These are phyloP conservation scores for Caloenas nicobarica DNA, from an alignment of 2,113 vertebrate species.

Conservation along the genomic window DNA sequence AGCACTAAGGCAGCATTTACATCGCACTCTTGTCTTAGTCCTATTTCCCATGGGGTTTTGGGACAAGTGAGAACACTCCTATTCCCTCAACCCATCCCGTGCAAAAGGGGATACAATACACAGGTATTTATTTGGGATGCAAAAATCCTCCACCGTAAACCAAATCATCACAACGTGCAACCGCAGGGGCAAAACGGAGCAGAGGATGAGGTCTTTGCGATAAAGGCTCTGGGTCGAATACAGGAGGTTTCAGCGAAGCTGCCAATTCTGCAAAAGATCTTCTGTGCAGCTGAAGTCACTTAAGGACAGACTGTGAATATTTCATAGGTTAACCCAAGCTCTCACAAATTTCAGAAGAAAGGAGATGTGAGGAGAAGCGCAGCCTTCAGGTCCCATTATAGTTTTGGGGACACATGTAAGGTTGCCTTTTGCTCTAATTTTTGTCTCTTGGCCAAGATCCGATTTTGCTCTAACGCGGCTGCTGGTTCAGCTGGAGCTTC, in stretches of 20 bases:
- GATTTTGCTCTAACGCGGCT: background rate
- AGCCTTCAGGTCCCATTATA: background rate
- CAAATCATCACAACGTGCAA: background rate
- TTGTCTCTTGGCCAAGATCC: background rate
- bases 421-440: background rate
- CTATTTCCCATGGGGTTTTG: background rate
- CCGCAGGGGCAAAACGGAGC: background rate
- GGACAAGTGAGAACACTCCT: background rate
- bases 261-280: slow-evolving; percentile 3
- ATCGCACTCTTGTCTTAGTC: background rate
- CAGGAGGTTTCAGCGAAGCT: background rate
- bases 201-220: background rate
- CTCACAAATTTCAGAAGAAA: background rate
- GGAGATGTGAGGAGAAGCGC: background rate
- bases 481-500: background rate
- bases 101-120: background rate
- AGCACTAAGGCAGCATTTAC: background rate
- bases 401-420: slow-evolving; percentile 6
- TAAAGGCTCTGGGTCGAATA: background rate
- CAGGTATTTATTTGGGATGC: background rate
- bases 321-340: slow-evolving; percentile 45
- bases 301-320: slow-evolving; percentile 52
- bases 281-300: slow-evolving; percentile 16
- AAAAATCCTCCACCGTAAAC: background rate
- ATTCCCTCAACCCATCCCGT: background rate